Evolutionary conservation across 2,888 invertebrate species (phyloP), one percentile per base, ranked within the genome.

Genomic region (Antheraea assamensis): DNA sequence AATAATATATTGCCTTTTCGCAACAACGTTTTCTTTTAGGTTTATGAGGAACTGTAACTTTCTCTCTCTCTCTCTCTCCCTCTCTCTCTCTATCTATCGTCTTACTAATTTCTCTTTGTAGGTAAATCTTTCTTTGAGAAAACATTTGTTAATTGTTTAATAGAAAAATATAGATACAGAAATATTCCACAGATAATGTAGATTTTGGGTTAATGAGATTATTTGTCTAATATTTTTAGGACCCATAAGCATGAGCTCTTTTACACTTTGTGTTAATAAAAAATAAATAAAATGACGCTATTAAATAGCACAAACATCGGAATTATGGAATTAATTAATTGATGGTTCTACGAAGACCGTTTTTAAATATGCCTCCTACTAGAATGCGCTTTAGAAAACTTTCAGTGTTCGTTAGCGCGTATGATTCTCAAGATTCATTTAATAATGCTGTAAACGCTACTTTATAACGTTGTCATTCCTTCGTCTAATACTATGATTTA

Each of bases 1-100:
- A 68, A 35, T 64, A 30, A 64, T 35, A 68, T 68, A 68, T 68
- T 68, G 35, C 35, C 68, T 68, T 35, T 68, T 35, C 21, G 31
- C 68, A n/a, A 19, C 35, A 2, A n/a, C 19, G 24, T 35, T 68
- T 68, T 13, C n/a, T 68, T 35, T 35, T 68, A 13, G 30, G 15
- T 30, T 66, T 66, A 15, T 66, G 31, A 30, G n/a, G n/a, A 58
- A 42, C 2, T 42, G 8, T 58, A 24, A 7, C 24, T 58, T 21
- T 58, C 10, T 58, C 7, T 35, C 7, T 35, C 4, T 8, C 35
- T 35, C 35, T 35, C 35, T 8, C 55, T 19, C n/a, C n/a, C 10
- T 58, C 7, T 35, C 7, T 35, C 4, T 8, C 35, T 35, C 35
- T 35, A 5, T 8, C 55, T 19, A 8, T 61, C 15, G 3, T 61